Conservation (phyloP, 2,888 invertebrate genomes). For the Agonopterix arenella region DNA sequence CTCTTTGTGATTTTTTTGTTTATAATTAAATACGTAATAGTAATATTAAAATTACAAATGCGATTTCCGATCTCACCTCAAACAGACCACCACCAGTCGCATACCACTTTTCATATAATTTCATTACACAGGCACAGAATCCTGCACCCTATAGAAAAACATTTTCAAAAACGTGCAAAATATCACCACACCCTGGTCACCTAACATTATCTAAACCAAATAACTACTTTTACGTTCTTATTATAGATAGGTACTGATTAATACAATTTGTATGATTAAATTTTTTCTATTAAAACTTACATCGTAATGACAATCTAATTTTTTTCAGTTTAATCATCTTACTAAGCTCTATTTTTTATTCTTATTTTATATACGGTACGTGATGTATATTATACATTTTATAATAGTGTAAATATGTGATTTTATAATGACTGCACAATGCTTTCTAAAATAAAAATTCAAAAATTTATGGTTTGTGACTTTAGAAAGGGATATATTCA, state of each 20-base stretch:
- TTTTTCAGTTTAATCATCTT: conserved; percentile 63
- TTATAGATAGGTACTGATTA: conserved; percentile 59
- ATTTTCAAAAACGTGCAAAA: conserved; percentile 77
- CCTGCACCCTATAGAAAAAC: conserved; percentile 69
- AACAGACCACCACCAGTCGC: conserved; percentile 53
- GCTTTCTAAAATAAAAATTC: conserved; percentile 48
- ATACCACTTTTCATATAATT: conserved; percentile 45
- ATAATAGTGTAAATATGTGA: conserved; percentile 74
- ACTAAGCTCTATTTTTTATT: conserved; percentile 74
- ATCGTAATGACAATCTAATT: conserved; percentile 60
- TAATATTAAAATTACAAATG: conserved; percentile 55
- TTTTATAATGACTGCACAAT: conserved; percentile 52
- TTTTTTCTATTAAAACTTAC: conserved; percentile 59
- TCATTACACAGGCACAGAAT: conserved; percentile 56
- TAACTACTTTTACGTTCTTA: conserved; percentile 67
- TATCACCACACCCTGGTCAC: conserved; percentile 77
- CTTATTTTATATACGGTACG: conserved; percentile 59
- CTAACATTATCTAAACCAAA: conserved; percentile 74
- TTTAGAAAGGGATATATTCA: conserved; percentile 36
- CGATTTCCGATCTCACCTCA: conserved; percentile 45
- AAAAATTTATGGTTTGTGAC: conserved; percentile 35
- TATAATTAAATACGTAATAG: conserved; percentile 34
- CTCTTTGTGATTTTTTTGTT: conserved; percentile 47
- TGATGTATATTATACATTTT: conserved; percentile 71
- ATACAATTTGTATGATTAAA: conserved; percentile 65